A percentile compares a stretch with the other conserved stretches of the same genome.
phyloP scores from a whole-genome alignment of 2,888 invertebrate species.

The Endomychus coccineus region DNA sequence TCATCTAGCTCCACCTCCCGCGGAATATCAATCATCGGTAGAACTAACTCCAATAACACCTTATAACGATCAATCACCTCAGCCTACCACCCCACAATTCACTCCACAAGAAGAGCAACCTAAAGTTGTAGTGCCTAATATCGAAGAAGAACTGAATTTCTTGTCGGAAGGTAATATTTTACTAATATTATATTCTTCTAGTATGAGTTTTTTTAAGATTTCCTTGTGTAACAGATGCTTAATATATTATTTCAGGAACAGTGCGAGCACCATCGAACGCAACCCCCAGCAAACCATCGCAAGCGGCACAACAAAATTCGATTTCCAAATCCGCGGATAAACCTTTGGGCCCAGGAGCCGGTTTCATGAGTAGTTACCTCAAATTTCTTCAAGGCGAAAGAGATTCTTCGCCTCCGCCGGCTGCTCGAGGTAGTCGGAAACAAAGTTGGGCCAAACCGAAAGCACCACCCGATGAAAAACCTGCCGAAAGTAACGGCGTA shows the following conservation, averaged over 20 bases:
- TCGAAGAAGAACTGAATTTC: conserved; percentile 81
- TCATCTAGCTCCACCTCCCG: conserved; percentile 54
- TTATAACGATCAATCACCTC: conserved; percentile 53
- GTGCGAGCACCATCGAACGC: conserved; percentile 7
- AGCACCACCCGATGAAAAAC: conserved; percentile 36
- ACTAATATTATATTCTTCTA: too few species aligned
- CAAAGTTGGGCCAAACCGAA: conserved; percentile 58
- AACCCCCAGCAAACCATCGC: conserved; percentile 42
- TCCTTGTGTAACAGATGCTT: too few species aligned
- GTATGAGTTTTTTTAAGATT: too few species aligned
- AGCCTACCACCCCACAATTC: conserved; percentile 27
- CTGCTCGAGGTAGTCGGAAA: conserved; percentile 56
- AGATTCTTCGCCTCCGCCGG: conserved; percentile 73
- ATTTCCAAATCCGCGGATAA: conserved; percentile 52
- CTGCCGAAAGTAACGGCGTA: conserved; percentile 40
- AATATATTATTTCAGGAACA: too few species aligned
- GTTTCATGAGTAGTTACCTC: conserved; percentile 82
- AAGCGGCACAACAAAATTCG: conserved; percentile 33
- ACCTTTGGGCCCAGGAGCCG: conserved; percentile 57
- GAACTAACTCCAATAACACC: conserved; percentile 56
- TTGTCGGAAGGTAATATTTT: conserved; percentile 51
- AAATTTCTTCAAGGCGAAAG: conserved; percentile 79
- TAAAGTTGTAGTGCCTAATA: conserved; percentile 82
- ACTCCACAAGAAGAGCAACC: conserved; percentile 46
- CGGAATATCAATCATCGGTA: conserved; percentile 47